Evolutionary conservation across 2,888 invertebrate species (phyloP).

Genomic region (Silvanus unidentatus): DNA sequence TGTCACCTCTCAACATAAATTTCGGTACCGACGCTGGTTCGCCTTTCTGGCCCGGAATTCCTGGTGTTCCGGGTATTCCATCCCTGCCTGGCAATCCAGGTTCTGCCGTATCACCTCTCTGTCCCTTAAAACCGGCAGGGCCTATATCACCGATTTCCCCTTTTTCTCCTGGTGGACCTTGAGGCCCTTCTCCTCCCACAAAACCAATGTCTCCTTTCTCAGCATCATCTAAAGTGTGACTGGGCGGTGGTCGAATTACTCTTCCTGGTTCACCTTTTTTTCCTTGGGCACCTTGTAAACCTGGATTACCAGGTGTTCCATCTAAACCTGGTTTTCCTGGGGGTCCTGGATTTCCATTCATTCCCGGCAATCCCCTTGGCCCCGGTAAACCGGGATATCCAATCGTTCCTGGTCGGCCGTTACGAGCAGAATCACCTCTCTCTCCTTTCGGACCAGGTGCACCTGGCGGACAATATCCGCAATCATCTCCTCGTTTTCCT

Average conservation of each 20-base stretch:
- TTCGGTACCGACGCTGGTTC: slow-evolving; percentile 51
- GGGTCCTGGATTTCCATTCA: slow-evolving; percentile 49
- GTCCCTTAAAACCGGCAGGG: slow-evolving; percentile 47
- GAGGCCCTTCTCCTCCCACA: slow-evolving; percentile 48
- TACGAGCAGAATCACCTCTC: slow-evolving; percentile 48
- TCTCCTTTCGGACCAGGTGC: slow-evolving; percentile 50
- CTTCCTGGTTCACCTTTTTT: slow-evolving; percentile 26
- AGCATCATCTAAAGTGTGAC: slow-evolving; percentile 32
- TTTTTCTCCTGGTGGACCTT: slow-evolving; percentile 27
- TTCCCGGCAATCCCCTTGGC: slow-evolving; percentile 46
- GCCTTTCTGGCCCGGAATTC: slow-evolving; percentile 52
- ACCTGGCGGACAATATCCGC: slow-evolving; percentile 59
- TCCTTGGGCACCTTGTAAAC: slow-evolving; percentile 45
- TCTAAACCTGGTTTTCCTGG: slow-evolving; percentile 47
- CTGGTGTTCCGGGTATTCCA: slow-evolving; percentile 45
- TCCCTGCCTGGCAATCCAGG: slow-evolving; percentile 37
- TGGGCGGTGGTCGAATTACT: slow-evolving; percentile 24
- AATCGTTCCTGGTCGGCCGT: slow-evolving; percentile 48
- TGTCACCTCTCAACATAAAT: slow-evolving; percentile 48
- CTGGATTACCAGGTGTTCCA: slow-evolving; percentile 41
- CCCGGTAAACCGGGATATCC: slow-evolving; percentile 59
- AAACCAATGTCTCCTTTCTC: slow-evolving; percentile 51
- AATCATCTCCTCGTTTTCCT: slow-evolving; percentile 62
- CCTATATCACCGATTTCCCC: slow-evolving; percentile 24
- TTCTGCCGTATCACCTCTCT: slow-evolving; percentile 41